Evolutionary conservation across 2,888 invertebrate genomes (phyloP), one percentile per base, ranked within the genome.

Genomic region (Dolichomitus sp.): DNA sequence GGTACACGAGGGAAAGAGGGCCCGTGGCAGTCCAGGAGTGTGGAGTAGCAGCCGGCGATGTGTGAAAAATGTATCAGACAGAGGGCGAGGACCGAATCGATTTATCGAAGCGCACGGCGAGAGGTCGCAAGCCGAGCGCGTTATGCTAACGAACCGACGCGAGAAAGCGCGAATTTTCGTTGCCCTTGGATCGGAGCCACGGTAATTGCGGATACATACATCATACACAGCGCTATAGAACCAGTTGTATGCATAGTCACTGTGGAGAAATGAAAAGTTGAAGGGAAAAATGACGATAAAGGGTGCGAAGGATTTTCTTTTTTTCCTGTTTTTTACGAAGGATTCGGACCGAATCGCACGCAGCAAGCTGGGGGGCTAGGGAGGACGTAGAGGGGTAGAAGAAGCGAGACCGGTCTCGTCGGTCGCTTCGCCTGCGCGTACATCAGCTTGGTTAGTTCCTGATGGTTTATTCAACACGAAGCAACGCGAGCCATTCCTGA

Each of bases 401-500:
- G 57, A 37, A 72, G 52, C 54, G 66, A 59, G 52, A 75, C 23
- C 66, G 40, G 63, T 75, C 17, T 75, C 76, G 66, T 68, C 52
- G 57, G 48, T 48, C 40, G 75, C 57, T 48, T 54, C 66, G 75
- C 42, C 52, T 27, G 74, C 75, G 75, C 68, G 81, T 81, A 79
- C 81, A 81, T 81, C 76, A 84, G 81, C 57, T 81, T 84, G 84
- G 84, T 84, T 84, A 81, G 83, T 83, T 77, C 81, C 78, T 72
- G 81, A 81, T 84, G 84, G 81, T 84, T 84, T 84, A 84, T 84
- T 84, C 84, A 84, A 81, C 81, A 72, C 84, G 84, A 81, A 79
- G 81, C 84, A 84, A 76, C 84, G 79, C 75, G 79, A 83, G 80
- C 80, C 80, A 80, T 81, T 81, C 76, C 73, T 73, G 84, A 81